These are phyloP conservation scores for Scleropages formosus DNA, from an alignment of 2,797 vertebrate genomes.

Conservation along the genomic window DNA sequence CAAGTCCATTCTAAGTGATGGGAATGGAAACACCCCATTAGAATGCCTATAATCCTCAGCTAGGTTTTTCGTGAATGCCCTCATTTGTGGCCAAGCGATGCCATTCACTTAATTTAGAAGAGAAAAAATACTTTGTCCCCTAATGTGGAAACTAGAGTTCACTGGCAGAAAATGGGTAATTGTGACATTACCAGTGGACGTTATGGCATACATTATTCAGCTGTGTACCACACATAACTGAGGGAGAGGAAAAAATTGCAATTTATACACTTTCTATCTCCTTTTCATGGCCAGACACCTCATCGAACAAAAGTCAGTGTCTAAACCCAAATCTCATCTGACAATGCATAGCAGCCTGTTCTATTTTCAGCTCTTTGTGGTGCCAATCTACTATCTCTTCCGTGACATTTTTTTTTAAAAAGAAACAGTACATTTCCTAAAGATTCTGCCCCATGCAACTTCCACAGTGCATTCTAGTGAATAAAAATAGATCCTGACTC, in stretches of 20 bases:
- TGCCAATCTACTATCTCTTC: conserved; percentile 99
- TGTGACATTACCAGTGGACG: conserved; percentile 80
- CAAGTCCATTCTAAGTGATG: conserved; percentile 80
- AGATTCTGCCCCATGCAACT: conserved; percentile 98
- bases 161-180: conserved; percentile 78
- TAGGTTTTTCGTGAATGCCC: conserved; percentile 79
- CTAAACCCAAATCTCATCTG: conserved; percentile 98
- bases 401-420: conserved; percentile 95
- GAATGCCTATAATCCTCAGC: conserved; percentile 81
- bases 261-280: conserved; percentile 90
- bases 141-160: conserved; percentile 74
- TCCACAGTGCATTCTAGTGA: conserved; percentile 88
- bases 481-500: conserved; percentile 80
- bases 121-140: conserved; percentile 72
- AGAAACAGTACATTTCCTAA: conserved; percentile 99
- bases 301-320: conserved; percentile 98
- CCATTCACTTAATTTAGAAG: conserved; percentile 74
- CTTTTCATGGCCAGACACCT: conserved; percentile 86
- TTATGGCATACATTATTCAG: conserved; percentile 78
- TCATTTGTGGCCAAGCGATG: conserved; percentile 74
- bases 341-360: conserved; percentile 97
- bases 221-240: conserved; percentile 80
- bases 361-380: conserved; percentile 97
- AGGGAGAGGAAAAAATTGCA: conserved; percentile 78
- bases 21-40: conserved; percentile 83